These are phyloP conservation scores for Macrosiphum euphorbiae DNA, from an alignment of 2,888 invertebrate genomes.

Conservation along the genomic window DNA sequence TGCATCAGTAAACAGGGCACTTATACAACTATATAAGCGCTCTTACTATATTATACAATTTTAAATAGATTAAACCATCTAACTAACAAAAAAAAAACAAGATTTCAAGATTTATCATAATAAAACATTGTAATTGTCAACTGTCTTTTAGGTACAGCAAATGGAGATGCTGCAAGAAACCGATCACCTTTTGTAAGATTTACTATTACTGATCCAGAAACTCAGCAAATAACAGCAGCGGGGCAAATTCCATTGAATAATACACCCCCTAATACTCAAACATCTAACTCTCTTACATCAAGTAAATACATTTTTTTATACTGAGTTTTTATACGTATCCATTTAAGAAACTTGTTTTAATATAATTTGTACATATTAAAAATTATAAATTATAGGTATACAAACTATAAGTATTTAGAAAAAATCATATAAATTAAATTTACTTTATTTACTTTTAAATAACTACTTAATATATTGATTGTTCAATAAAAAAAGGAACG, in stretches of 20 bases:
- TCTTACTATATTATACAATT: background rate
- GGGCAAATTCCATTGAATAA: conserved; percentile 41
- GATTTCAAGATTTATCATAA: background rate
- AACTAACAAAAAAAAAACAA: background rate
- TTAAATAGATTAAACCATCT: background rate
- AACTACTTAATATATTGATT: background rate
- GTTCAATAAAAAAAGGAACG: background rate
- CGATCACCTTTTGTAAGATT: conserved; percentile 53
- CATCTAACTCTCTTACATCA: background rate
- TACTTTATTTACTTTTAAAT: background rate
- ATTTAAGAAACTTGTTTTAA: background rate
- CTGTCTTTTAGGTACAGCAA: conserved; percentile 26
- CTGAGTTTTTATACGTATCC: background rate
- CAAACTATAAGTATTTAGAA: background rate
- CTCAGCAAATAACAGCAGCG: conserved; percentile 30
- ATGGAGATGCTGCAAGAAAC: conserved; percentile 51
- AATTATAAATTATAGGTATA: background rate
- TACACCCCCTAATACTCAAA: conserved; percentile 13
- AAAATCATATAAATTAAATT: background rate
- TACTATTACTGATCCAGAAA: conserved; percentile 53
- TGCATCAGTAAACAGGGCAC: background rate
- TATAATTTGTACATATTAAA: background rate
- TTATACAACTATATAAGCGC: background rate
- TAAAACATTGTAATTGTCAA: background rate
- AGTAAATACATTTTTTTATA: background rate